These are phyloP conservation scores for Bombus confusus DNA, from an alignment of 1,140 invertebrate genomes.

Conservation along the genomic window DNA sequence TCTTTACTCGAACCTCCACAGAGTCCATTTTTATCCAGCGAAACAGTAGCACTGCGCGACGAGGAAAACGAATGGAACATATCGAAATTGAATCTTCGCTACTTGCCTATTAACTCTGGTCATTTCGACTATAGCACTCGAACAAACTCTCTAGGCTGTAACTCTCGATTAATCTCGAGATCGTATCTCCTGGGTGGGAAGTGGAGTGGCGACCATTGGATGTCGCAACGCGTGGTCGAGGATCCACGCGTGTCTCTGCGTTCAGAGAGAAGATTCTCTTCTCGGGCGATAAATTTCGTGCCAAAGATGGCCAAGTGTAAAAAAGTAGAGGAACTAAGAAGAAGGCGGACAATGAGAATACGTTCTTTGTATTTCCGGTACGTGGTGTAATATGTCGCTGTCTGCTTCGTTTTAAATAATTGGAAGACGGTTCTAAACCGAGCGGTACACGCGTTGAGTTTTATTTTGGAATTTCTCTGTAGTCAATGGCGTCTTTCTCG, in stretches of 20 bases:
- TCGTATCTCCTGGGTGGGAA: constrained; percentile 27
- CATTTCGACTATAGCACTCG: background rate
- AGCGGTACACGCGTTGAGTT: background rate
- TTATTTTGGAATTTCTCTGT: background rate
- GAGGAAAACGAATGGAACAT: too few relatives aligned
- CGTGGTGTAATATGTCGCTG: background rate
- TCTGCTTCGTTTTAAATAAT: background rate
- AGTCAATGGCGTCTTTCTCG: too few relatives aligned
- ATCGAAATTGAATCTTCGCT: too few relatives aligned
- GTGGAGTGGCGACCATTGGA: background rate
- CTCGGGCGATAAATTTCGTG: constrained; percentile 45
- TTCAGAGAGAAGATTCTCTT: background rate
- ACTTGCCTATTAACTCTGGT: background rate
- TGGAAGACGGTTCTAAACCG: background rate
- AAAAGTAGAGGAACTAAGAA: background rate
- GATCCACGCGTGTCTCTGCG: background rate
- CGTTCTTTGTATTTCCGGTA: background rate
- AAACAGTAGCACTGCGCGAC: too few relatives aligned
- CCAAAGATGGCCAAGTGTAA: constrained; percentile 37
- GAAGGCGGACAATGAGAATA: background rate
- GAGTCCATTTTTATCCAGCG: too few relatives aligned
- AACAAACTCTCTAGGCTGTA: background rate
- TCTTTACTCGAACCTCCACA: too few relatives aligned
- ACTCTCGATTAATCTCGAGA: constrained; percentile 48
- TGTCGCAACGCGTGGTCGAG: constrained; percentile 28